Conservation (phyloP, 2,797 vertebrate species). For the Presbytis comata region DNA sequence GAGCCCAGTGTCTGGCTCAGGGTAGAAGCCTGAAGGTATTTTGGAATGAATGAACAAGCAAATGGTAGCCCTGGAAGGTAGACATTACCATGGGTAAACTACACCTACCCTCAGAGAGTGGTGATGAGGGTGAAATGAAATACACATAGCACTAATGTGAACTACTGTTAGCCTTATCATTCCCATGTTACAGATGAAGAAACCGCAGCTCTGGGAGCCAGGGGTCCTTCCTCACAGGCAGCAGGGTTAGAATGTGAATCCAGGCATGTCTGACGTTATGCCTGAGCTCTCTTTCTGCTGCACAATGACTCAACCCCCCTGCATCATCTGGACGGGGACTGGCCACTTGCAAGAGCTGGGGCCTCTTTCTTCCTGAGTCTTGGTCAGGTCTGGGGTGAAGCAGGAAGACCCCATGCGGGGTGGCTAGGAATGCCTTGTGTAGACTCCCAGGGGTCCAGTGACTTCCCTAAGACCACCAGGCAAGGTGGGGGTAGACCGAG, state of each 20-base stretch:
- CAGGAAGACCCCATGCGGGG: background rate
- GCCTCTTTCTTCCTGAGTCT: background rate
- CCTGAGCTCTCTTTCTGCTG: background rate
- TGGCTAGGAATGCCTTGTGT: background rate
- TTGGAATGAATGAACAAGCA: background rate
- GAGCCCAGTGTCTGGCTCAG: fast-evolving
- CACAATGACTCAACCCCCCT: fast-evolving
- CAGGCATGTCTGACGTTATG: fast-evolving
- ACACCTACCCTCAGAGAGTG: fast-evolving
- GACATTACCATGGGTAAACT: fast-evolving
- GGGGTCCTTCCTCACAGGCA: fast-evolving
- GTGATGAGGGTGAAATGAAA: fast-evolving
- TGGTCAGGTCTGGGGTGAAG: background rate
- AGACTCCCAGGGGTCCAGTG: background rate
- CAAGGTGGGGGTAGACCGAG: background rate
- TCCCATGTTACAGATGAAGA: background rate
- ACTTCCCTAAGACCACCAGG: background rate
- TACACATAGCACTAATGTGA: fast-evolving
- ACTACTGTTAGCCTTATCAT: fast-evolving
- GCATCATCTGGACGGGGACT: fast-evolving
- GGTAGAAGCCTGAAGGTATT: background rate
- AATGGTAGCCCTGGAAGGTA: fast-evolving
- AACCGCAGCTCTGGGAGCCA: background rate
- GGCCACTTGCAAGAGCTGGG: background rate
- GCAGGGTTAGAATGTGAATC: fast-evolving